phyloP scores from a whole-genome alignment of 92 coral and sea anemone species.

The Meandrina meandrites region DNA sequence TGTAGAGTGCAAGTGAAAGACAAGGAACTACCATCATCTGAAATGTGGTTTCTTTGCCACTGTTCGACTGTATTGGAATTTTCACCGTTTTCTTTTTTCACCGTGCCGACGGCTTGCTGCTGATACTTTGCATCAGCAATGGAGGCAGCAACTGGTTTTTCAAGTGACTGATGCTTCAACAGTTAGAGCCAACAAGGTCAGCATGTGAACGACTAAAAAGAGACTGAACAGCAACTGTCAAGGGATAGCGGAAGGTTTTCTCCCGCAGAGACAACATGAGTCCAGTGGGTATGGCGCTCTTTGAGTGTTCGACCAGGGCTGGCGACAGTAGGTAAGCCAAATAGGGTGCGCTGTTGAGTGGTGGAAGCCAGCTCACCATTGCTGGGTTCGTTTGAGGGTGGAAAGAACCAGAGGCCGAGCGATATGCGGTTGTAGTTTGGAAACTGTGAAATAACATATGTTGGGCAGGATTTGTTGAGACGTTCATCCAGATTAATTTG shows the following conservation, averaged over 20 bases:
- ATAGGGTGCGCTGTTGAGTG: background rate
- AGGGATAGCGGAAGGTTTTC: slow-evolving; percentile 25
- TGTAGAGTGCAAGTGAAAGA: slow-evolving; percentile 15
- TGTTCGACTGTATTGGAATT: slow-evolving; percentile 20
- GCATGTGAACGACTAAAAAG: slow-evolving; percentile 32
- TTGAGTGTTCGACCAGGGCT: slow-evolving; percentile 17
- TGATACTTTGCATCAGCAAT: slow-evolving; percentile 20
- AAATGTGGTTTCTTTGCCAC: slow-evolving; percentile 25
- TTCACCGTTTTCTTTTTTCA: slow-evolving; percentile 21
- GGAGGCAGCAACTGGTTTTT: slow-evolving; percentile 22
- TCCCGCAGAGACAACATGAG: slow-evolving; percentile 33
- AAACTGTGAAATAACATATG: slow-evolving; percentile 55
- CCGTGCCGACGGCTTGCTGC: slow-evolving; percentile 2
- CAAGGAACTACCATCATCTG: slow-evolving; percentile 14
- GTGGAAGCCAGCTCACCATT: background rate
- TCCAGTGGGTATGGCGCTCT: slow-evolving; percentile 34
- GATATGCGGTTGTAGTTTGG: slow-evolving; percentile 57
- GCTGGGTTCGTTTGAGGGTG: slow-evolving; percentile 7
- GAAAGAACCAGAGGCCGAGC: slow-evolving; percentile 20
- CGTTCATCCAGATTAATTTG: slow-evolving; percentile 42
- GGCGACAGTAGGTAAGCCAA: slow-evolving; percentile 42
- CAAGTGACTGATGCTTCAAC: slow-evolving; percentile 28
- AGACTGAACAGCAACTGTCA: slow-evolving; percentile 50
- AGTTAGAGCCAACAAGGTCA: slow-evolving; percentile 20
- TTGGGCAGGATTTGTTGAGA: slow-evolving; percentile 25